Evolutionary conservation across 1,140 invertebrate genomes (phyloP), one percentile per base, ranked within the genome.

Genomic region (Heliconius hermathena): DNA sequence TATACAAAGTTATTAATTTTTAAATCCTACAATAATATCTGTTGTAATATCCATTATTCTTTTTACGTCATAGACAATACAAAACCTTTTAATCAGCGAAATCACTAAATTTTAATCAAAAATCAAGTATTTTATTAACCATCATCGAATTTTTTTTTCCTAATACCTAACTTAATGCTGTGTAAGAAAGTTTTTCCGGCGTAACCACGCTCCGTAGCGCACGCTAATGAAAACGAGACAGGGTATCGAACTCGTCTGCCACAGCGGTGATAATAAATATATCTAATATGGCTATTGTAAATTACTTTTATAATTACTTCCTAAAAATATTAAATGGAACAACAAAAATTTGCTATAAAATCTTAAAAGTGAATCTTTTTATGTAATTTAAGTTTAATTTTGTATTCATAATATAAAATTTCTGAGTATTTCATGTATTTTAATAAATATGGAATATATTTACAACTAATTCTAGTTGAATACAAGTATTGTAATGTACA

Each of bases 151-250:
- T 71, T 57, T 54, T 71, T 71, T 81, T 77, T 76, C 70, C 73
- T 36, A 73, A 73, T 36, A 49, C 36, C 49, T 72, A 26, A 26
- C 26, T 71, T 71, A 81, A 74, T 54, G 79, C 76, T 73, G 73
- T 77, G 80, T 82, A 82, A 82, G 79, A 83, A 84, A 86, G 85
- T 88, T 88, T 88, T 91, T 90, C 86, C 90, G 84, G 57, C 86
- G 86, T 85, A 89, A 86, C 81, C 86, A 88, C 81, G 80, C 77
- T 82, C 83, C 85, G 84, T 82, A 79, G 79, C 85, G 84, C 88
- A 87, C 89, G 89, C 88, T 85, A 89, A 87, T 91, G 90, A 92
- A 92, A 92, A 91, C 89, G 91, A 93, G 87, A 91, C 83, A 87
- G 90, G 88, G 74, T 87, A 90, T 86, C 85, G 90, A 91, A 91